Conservation (phyloP, 1,140 invertebrate species). For the Apis florea region DNA sequence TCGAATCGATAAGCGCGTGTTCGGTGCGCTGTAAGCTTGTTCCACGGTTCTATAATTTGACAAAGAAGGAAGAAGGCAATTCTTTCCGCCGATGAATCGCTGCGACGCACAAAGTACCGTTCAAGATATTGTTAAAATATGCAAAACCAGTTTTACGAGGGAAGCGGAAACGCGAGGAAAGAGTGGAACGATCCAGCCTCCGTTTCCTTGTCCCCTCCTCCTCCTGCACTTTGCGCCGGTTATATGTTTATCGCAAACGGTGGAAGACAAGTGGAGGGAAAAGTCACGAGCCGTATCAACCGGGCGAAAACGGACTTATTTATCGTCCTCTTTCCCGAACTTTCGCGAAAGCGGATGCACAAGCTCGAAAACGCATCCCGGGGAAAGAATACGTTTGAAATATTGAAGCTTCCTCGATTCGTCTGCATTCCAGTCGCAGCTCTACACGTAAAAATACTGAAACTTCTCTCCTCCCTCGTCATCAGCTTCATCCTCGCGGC, state of each 20-base stretch:
- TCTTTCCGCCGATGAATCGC: conserved; percentile 3
- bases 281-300: conserved; percentile 42
- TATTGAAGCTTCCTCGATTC: conserved; percentile 57
- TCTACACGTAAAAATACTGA: conserved; percentile 33
- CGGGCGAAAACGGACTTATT: conserved; percentile 61
- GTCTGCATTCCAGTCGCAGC: conserved; percentile 28
- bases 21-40: neutral
- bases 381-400: conserved; percentile 56
- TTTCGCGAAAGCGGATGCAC: conserved; percentile 51
- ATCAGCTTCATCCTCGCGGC: conserved; percentile 25
- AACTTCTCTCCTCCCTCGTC: conserved; percentile 45
- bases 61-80: neutral
- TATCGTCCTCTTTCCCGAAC: conserved; percentile 49
- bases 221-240: conserved; percentile 46
- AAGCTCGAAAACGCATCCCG: conserved; percentile 51
- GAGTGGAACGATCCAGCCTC: neutral
- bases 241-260: conserved; percentile 54
- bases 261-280: conserved; percentile 17
- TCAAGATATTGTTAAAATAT: conserved; percentile 14
- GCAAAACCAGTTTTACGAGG: conserved; percentile 9
- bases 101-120: neutral
- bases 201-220: conserved; percentile 44
- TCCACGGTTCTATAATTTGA: neutral
- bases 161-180: neutral
- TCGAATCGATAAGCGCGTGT: conserved; percentile 17